Evolutionary conservation across 2,888 invertebrate species (phyloP), one percentile per base, ranked within the genome.

Genomic region (Scelioninae gen. 1): DNA sequence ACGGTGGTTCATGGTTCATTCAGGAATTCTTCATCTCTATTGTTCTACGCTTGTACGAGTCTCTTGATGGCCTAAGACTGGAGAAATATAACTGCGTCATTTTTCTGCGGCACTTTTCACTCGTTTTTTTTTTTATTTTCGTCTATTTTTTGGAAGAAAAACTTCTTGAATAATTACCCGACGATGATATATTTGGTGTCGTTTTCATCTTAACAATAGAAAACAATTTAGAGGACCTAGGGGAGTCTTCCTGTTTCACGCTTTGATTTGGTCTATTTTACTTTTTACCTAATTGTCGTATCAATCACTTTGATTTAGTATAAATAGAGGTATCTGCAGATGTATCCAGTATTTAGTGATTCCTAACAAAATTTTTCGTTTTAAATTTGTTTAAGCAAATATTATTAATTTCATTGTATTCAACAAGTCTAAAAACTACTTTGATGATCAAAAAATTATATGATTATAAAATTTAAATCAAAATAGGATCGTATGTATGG

Each of bases 1-100:
- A 83, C 82, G 85, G 78, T 83, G 84, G 85, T 85, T 85, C 85
- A 84, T 81, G 84, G 83, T 83, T 85, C 87, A 87, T 87, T 87
- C 86, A 87, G 79, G 69, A 79, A 82, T 82, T 72, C 80, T 62
- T 82, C 74, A 69, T 74, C 75, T 68, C 69, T 78, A 85, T 83
- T 85, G 85, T 85, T 84, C 84, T 78, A 81, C 56, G 47, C 38
- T 62, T 49, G 15, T 62, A 47, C 78, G 71, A 66, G 55, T 51
- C 69, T 71, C 62, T 63, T 56, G 66, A 62, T 81, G 71, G 58
- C 62, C 62, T 72, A 60, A 66, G 49, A 63, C 72, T 43, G 16
- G 29, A 76, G 69, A 75, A 76, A 66, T 56, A 66, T 66, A n/a
- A n/a, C 76, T 62, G 23, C 63, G 66, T 71, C 66, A 66, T 75